Evolutionary conservation across 2,888 invertebrate species (phyloP).

Genomic region (Lithophane socia): DNA sequence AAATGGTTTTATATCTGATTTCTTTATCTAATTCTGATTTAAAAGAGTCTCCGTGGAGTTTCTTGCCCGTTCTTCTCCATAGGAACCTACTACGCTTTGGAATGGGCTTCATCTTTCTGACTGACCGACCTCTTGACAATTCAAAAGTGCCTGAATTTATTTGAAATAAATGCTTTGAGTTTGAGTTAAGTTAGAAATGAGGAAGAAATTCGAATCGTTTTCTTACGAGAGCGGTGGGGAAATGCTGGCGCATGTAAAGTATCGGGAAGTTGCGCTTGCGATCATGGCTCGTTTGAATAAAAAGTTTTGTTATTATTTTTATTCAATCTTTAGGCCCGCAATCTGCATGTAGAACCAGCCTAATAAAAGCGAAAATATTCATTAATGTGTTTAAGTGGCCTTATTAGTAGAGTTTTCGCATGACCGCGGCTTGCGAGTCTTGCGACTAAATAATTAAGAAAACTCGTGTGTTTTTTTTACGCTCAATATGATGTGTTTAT

Average conservation of each 20-base stretch:
- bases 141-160: too few relatives aligned
- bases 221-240: background rate
- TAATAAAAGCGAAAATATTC: constrained; percentile 44
- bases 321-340: background rate
- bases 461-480: constrained; percentile 30
- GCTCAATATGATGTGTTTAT: constrained; percentile 27
- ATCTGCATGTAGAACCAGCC: constrained; percentile 36
- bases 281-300: background rate
- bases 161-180: too few relatives aligned
- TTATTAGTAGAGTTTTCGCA: constrained; percentile 57
- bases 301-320: background rate
- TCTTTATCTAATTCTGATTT: too few relatives aligned
- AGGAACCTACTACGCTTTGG: too few relatives aligned
- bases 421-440: constrained; percentile 41
- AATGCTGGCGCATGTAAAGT: background rate
- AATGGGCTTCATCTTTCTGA: too few relatives aligned
- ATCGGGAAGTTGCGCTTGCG: constrained; percentile 13
- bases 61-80: too few relatives aligned
- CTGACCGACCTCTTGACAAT: too few relatives aligned
- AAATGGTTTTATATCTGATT: background rate
- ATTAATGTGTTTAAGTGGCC: constrained; percentile 39
- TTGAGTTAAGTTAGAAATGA: too few relatives aligned
- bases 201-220: background rate
- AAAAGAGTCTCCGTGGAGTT: too few relatives aligned
- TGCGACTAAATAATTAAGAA: constrained; percentile 53